Conservation (phyloP, 2,888 invertebrate genomes). For the Netelia fuscicornis region DNA sequence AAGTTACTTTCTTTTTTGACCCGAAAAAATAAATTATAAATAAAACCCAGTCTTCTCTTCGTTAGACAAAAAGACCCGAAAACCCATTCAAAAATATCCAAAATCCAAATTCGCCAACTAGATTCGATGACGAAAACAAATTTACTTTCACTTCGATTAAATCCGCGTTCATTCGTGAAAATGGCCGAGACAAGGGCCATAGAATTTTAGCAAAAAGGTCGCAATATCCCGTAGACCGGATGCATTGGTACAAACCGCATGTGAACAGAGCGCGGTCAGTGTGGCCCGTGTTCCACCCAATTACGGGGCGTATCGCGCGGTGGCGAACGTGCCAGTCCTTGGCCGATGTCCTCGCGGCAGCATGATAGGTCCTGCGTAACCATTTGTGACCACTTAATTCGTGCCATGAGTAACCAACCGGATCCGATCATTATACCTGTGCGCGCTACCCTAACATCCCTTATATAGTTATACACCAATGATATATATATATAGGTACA, state of each 20-base stretch:
- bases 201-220: conserved; percentile 44
- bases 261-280: conserved; percentile 37
- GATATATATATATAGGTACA: conserved; percentile 43
- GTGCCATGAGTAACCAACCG: conserved; percentile 75
- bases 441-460: conserved; percentile 64
- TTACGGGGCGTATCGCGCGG: conserved; percentile 71
- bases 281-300: conserved; percentile 75
- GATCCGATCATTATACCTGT: conserved; percentile 78
- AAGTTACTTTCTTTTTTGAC: conserved; percentile 35
- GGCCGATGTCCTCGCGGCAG: conserved; percentile 60
- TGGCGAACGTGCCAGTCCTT: conserved; percentile 73
- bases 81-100: neutral
- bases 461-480: too few species aligned
- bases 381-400: conserved; percentile 79
- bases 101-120: too few species aligned
- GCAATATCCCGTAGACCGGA: conserved; percentile 27
- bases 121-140: neutral
- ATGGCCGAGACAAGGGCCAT: neutral
- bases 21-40: conserved; percentile 28
- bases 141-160: neutral
- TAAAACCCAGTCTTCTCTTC: neutral
- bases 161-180: neutral
- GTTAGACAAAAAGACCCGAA: neutral
- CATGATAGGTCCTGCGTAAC: conserved; percentile 72
- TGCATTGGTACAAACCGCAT: conserved; percentile 16